Conservation (phyloP, 2,888 invertebrate genomes). For the Agrilus cyanescens region DNA sequence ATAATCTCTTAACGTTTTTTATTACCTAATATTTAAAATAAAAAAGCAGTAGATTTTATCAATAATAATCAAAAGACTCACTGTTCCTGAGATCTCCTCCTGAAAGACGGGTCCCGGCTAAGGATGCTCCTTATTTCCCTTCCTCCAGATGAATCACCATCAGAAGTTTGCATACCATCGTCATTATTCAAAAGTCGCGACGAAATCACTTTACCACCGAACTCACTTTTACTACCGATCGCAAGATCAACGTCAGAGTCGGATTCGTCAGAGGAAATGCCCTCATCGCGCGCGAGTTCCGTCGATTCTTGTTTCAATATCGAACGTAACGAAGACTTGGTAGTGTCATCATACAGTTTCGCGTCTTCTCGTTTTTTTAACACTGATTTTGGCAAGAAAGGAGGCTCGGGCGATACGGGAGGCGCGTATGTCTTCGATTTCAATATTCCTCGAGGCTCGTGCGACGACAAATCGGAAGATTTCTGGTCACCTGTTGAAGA, state of each 20-base stretch:
- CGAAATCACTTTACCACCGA: conserved; percentile 3
- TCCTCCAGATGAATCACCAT: conserved; percentile 54
- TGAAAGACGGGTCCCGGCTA: conserved; percentile 36
- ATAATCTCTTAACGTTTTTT: too few species aligned
- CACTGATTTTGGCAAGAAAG: conserved; percentile 16
- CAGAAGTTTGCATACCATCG: conserved; percentile 27
- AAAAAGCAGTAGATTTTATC: too few species aligned
- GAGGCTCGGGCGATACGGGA: conserved; percentile 23
- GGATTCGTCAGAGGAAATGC: conserved; percentile 33
- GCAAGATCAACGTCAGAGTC: conserved; percentile 27
- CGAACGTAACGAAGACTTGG: conserved; percentile 4
- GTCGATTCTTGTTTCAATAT: conserved; percentile 20
- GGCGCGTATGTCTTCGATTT: conserved; percentile 41
- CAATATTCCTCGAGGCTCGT: conserved; percentile 42
- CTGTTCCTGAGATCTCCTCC: conserved; percentile 35
- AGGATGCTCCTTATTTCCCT: conserved; percentile 52
- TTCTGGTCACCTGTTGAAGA: conserved; percentile 23
- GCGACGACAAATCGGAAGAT: conserved; percentile 36
- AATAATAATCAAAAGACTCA: conserved; percentile 30
- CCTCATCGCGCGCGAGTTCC: conserved; percentile 30
- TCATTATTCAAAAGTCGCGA: conserved; percentile 9
- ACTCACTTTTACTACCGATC: conserved; percentile 1
- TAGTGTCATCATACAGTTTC: not conserved
- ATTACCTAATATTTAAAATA: too few species aligned
- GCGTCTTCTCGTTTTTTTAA: conserved; percentile 14